phyloP scores from a whole-genome alignment of 2,888 invertebrate genomes.

The Agapostemon virescens region DNA sequence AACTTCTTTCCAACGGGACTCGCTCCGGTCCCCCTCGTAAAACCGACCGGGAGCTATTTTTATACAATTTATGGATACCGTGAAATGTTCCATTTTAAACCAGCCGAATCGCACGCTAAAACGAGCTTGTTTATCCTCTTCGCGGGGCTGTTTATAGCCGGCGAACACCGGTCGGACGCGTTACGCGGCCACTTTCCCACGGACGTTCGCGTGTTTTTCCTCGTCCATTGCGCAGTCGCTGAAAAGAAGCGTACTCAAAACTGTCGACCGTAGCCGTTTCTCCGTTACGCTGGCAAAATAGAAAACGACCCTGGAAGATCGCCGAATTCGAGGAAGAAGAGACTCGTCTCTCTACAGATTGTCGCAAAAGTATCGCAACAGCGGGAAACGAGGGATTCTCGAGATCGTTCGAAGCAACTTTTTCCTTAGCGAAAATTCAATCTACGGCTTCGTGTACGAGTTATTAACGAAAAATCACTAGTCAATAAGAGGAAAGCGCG shows the following conservation, averaged over 20 bases:
- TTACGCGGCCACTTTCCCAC: slow-evolving; percentile 49
- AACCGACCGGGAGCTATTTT: not conserved
- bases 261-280: slow-evolving; percentile 22
- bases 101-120: slow-evolving; percentile 36
- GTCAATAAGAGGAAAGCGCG: no score
- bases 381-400: no score
- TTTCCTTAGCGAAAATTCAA: no score
- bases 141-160: slow-evolving; percentile 27
- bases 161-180: slow-evolving; percentile 28
- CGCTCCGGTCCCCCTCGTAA: not conserved
- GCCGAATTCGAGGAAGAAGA: not conserved
- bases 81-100: slow-evolving; percentile 13
- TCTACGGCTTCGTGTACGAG: no score
- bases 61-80: slow-evolving; percentile 20
- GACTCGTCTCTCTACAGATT: not conserved
- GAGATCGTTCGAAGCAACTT: no score
- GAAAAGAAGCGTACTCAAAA: slow-evolving; percentile 54
- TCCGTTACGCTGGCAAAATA: not conserved
- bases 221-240: slow-evolving; percentile 39
- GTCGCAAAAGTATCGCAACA: no score
- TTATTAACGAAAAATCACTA: no score
- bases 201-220: slow-evolving; percentile 43
- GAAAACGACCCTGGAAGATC: not conserved
- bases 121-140: slow-evolving; percentile 41
- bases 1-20: not conserved